Percentiles rank a stretch among this genome's conserved stretches.
These are phyloP conservation scores for Aythya baeri DNA, from an alignment of 2,113 vertebrate species.

Conservation along the genomic window DNA sequence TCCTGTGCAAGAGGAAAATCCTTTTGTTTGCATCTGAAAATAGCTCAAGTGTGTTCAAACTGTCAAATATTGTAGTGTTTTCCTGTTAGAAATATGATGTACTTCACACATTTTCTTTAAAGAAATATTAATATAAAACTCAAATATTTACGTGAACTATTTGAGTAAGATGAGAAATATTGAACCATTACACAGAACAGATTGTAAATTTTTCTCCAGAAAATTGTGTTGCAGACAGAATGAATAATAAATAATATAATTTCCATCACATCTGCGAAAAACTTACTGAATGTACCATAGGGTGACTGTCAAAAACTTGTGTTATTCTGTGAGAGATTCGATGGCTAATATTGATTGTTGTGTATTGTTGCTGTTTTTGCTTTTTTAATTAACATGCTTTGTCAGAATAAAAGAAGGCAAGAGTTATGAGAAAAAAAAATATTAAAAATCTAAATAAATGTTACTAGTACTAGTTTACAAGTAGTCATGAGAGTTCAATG, in stretches of 20 bases:
- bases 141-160: conserved; percentile 30
- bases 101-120: neutral
- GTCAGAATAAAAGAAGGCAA: neutral
- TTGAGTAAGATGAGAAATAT: conserved; percentile 12
- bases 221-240: conserved; percentile 32
- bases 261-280: conserved; percentile 14
- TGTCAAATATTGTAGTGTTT: neutral
- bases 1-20: conserved; percentile 7
- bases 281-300: neutral
- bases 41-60: conserved; percentile 10
- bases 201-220: conserved; percentile 51
- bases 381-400: neutral
- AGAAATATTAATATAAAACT: conserved; percentile 44
- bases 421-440: conserved; percentile 8
- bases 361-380: neutral
- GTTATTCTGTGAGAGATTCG: conserved; percentile 28
- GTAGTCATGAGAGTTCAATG: neutral
- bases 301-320: conserved; percentile 21
- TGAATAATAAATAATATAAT: conserved; percentile 56
- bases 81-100: neutral
- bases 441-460: conserved; percentile 44
- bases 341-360: neutral
- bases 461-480: conserved; percentile 48
- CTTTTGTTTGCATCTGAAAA: conserved; percentile 62
- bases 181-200: neutral